Evolutionary conservation across 1,140 invertebrate species (phyloP).

Genomic region (Pogonomyrmex californicus): DNA sequence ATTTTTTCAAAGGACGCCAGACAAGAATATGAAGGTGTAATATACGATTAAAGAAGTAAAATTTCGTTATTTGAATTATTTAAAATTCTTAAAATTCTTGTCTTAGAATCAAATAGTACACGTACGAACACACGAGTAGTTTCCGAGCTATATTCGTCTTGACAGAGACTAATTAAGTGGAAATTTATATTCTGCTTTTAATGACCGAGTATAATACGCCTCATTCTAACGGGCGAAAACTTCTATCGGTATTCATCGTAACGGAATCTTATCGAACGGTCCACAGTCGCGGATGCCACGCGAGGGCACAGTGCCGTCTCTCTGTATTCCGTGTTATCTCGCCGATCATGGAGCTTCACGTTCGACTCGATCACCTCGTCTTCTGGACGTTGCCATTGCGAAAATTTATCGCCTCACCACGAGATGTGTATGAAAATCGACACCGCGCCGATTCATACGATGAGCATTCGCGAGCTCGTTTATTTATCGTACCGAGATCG

Average conservation of each 20-base stretch:
- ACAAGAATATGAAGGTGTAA: neutral
- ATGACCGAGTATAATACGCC: constrained; percentile 6
- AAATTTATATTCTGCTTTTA: neutral
- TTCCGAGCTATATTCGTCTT: neutral
- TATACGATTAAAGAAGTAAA: too few relatives aligned
- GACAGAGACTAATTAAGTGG: neutral
- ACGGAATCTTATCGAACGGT: constrained; percentile 55
- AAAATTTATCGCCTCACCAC: neutral
- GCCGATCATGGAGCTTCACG: constrained; percentile 9
- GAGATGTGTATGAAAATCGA: constrained; percentile 25
- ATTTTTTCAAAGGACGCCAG: neutral
- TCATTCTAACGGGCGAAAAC: constrained; percentile 34
- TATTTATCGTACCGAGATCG: neutral
- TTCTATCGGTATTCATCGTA: constrained; percentile 46
- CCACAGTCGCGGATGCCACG: neutral
- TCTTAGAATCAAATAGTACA: neutral
- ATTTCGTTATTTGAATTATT: neutral
- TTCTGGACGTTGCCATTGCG: constrained; percentile 11
- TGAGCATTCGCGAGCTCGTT: neutral
- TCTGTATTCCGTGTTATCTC: constrained; percentile 45
- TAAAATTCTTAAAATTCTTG: neutral
- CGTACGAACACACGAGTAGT: neutral
- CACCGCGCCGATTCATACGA: constrained; percentile 13
- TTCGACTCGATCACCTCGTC: constrained; percentile 26
- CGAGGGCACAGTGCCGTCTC: constrained; percentile 46